A percentile compares a stretch with the other conserved stretches of the same genome.
phyloP scores from a whole-genome alignment of 2,797 vertebrate genomes.

The Tokudaia muenninki region DNA sequence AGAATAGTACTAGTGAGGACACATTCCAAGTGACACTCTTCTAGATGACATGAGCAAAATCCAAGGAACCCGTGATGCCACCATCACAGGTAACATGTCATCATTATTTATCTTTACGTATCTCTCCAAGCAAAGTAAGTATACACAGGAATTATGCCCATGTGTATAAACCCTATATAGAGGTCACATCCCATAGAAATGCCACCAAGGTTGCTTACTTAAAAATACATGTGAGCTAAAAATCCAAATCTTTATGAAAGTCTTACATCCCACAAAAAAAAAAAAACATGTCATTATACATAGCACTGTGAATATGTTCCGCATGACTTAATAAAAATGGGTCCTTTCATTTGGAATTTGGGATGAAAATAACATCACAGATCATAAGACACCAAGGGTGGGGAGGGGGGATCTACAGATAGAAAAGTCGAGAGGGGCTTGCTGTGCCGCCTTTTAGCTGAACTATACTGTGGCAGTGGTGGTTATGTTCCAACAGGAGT shows the following conservation, averaged over 20 bases:
- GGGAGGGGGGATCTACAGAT: neutral
- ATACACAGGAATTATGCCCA: neutral
- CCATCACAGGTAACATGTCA: too few species aligned
- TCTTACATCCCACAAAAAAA: neutral
- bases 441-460: neutral
- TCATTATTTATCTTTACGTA: neutral
- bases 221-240: neutral
- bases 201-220: neutral
- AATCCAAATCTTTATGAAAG: neutral
- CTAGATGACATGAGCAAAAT: neutral
- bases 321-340: neutral
- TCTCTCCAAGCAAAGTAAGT: neutral
- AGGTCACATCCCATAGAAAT: conserved; percentile 18
- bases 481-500: neutral
- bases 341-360: neutral
- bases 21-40: neutral
- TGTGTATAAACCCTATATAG: neutral
- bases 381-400: neutral
- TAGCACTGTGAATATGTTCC: neutral
- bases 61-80: neutral
- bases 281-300: neutral
- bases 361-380: conserved; percentile 17
- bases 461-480: neutral
- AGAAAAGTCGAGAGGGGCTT: neutral
- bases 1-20: neutral